Conservation (phyloP, 2,113 vertebrate genomes). For the Eulacestoma nigropectus region DNA sequence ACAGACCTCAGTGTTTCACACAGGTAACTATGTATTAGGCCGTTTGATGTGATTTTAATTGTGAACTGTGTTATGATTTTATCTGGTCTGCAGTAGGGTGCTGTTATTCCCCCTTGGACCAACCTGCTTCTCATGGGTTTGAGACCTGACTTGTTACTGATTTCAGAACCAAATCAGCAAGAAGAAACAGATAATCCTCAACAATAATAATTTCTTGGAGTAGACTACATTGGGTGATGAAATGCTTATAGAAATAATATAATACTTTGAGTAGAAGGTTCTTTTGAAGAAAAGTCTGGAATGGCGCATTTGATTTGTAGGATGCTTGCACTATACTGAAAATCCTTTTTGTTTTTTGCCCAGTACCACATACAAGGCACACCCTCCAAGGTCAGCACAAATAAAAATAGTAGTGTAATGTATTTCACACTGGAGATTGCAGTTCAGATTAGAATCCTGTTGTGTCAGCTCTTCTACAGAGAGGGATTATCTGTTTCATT, state of each 20-base stretch:
- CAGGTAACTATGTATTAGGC: background rate
- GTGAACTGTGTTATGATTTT: slow-evolving; percentile 18
- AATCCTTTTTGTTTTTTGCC: background rate
- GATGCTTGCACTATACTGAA: background rate
- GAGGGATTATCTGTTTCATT: background rate
- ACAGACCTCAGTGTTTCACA: background rate
- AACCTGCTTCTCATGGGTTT: background rate
- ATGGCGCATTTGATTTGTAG: background rate
- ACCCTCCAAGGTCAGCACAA: background rate
- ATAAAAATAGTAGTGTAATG: background rate
- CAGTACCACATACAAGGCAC: background rate
- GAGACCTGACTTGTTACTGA: background rate
- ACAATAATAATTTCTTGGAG: background rate
- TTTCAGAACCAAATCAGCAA: background rate
- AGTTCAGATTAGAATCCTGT: background rate
- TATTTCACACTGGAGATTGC: background rate
- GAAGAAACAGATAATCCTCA: background rate
- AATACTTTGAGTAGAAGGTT: background rate
- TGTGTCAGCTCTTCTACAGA: background rate
- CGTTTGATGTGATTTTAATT: background rate
- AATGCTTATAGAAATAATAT: background rate
- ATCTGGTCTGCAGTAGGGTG: background rate
- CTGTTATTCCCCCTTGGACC: background rate
- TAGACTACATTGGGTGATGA: background rate
- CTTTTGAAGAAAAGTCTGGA: background rate